Base-by-base conservation (phyloP, 1,140 invertebrate genomes). In the Drosophila subpulchrella region DNA sequence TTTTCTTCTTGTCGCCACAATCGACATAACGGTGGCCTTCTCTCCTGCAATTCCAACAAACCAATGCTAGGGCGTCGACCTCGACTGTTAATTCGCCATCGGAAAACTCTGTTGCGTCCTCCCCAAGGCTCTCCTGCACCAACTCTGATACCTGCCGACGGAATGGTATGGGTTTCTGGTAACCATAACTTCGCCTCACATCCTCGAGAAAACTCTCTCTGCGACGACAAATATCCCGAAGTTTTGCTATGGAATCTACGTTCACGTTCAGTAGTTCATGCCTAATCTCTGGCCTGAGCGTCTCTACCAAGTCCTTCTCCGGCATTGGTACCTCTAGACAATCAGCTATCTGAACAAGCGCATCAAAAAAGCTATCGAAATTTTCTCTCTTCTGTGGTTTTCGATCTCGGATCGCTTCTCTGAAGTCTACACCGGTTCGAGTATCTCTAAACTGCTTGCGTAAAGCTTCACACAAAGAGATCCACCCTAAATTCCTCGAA, bases 191-290 rank as follows among this genome's bases (percentile, higher is more conserved):
- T 17, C 39, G 24, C 38, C 5, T 56, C 0, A 56, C 39, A 7
- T 56, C 54, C 3, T 56, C 39, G 0, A 56, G 24, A 13, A 56
- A 56, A 3, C 38, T 41, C 11, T 56, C 38, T 20, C 39, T 39
- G 1, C 54, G 38, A 5, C 54, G 54, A n/a, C 24, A 56, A 7
- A 56, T 42, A 15, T 56, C 24, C 6, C 39, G 20, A n/a, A n/a
- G n/a, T n/a, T n/a, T n/a, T n/a, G n/a, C n/a, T n/a, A n/a, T n/a
- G n/a, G n/a, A n/a, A n/a, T n/a, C n/a, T n/a, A n/a, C n/a, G n/a
- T n/a, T n/a, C n/a, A n/a, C n/a, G n/a, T n/a, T n/a, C n/a, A n/a
- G n/a, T n/a, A n/a, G n/a, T n/a, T n/a, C n/a, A n/a, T n/a, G n/a
- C n/a, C n/a, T n/a, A n/a, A n/a, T n/a, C n/a, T n/a, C n/a, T n/a